Evolutionary conservation across 2,797 vertebrate genomes (phyloP).

Genomic region (Argyrosomus regius): DNA sequence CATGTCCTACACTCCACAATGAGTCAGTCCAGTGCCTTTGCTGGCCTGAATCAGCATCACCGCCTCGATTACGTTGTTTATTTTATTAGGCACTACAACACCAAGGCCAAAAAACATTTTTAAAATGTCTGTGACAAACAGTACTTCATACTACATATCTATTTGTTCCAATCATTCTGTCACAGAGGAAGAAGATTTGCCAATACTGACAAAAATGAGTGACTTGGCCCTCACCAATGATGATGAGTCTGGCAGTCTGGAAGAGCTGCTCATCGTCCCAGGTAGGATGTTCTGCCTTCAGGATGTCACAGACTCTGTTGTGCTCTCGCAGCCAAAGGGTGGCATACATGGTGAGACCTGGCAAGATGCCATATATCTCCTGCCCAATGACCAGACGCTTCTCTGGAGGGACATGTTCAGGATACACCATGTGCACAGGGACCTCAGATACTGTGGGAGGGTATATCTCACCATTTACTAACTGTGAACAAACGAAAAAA

Average conservation of each 20-base stretch:
- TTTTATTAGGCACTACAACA: no score
- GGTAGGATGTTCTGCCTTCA: constrained; percentile 91
- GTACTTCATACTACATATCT: no score
- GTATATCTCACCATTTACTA: constrained; percentile 90
- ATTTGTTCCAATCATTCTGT: no score
- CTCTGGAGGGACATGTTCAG: constrained; percentile 63
- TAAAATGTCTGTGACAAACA: no score
- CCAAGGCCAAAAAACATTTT: no score
- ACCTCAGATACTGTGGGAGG: constrained; percentile 86
- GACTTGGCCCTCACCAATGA: constrained; percentile 84
- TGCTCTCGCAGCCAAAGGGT: constrained; percentile 97
- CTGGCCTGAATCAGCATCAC: no score
- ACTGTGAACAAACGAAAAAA: constrained; percentile 72
- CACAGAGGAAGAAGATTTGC: no score
- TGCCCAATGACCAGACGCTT: constrained; percentile 90
- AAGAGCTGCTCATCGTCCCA: constrained; percentile 97
- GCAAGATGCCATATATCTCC: constrained; percentile 92
- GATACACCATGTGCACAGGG: constrained; percentile 91
- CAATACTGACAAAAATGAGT: no score
- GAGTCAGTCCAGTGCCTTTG: no score
- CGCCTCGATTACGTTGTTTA: no score
- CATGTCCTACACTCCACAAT: no score
- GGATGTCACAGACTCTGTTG: constrained; percentile 94
- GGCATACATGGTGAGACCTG: constrained; percentile 90
- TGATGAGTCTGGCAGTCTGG: constrained; percentile 93